phyloP scores from a whole-genome alignment of 2,113 vertebrate species.

The Megaceryle torquata region DNA sequence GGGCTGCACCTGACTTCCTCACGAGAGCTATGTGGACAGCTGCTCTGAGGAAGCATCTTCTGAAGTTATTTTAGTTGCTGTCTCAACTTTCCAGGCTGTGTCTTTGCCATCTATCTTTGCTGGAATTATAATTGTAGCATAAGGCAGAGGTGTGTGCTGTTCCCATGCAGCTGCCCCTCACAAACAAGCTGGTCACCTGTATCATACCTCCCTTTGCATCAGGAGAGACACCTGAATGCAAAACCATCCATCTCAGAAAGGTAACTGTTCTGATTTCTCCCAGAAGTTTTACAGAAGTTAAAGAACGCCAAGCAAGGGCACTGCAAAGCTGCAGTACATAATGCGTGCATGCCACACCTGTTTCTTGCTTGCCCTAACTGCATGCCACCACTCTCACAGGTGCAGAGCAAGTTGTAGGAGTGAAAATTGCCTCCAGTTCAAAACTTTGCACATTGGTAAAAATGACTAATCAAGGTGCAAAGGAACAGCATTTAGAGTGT shows the following conservation, averaged over 20 bases:
- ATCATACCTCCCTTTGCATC: background rate
- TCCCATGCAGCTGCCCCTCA: background rate
- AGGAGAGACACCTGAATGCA: background rate
- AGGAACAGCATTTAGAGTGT: background rate
- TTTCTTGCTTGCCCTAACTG: background rate
- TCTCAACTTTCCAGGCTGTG: slow-evolving; percentile 28
- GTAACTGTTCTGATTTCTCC: background rate
- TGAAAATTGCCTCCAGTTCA: background rate
- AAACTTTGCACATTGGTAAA: background rate
- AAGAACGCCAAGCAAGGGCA: background rate
- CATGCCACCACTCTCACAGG: background rate
- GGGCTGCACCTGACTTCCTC: slow-evolving; percentile 27
- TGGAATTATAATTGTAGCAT: background rate
- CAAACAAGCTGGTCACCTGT: background rate
- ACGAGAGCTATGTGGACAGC: slow-evolving; percentile 21
- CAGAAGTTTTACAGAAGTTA: background rate
- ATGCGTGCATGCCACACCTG: rapidly evolving
- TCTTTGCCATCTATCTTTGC: background rate
- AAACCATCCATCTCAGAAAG: background rate
- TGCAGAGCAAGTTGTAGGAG: background rate
- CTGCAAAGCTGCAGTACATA: background rate
- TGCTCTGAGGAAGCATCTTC: slow-evolving; percentile 26
- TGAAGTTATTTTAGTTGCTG: slow-evolving; percentile 20
- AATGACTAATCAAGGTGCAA: background rate
- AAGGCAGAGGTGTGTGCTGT: background rate